Percentiles rank a stretch among this genome's conserved stretches.
Conservation (phyloP, 2,797 vertebrate species). For the Xenopus petersii region DNA sequence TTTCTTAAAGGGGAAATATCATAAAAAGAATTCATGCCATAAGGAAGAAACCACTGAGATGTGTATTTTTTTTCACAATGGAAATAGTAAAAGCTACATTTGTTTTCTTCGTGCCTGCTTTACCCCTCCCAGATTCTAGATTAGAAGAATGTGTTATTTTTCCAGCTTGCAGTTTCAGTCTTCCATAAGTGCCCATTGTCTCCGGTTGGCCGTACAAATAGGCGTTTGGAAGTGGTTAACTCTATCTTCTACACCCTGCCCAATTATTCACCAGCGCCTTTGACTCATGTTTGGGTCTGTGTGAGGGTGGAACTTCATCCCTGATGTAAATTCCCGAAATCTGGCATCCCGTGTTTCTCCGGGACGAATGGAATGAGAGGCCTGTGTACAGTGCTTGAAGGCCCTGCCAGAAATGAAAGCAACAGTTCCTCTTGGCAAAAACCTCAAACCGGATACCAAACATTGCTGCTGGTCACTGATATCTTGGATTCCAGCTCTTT, state of each 20-base stretch:
- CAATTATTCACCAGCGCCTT: neutral
- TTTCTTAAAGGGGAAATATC: neutral
- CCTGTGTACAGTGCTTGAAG: neutral
- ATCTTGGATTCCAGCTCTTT: conserved; percentile 13
- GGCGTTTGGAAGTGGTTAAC: too few species aligned
- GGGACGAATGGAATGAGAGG: conserved; percentile 8
- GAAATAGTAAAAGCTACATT: too few species aligned
- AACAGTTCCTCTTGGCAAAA: neutral
- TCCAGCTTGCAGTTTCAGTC: too few species aligned
- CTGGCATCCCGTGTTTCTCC: conserved; percentile 5
- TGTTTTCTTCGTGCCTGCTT: too few species aligned
- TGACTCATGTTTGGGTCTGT: neutral
- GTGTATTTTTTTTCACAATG: too few species aligned
- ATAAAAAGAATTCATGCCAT: too few species aligned
- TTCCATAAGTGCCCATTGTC: too few species aligned
- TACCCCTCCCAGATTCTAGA: too few species aligned
- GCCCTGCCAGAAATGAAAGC: conserved; percentile 9
- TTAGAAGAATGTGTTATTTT: too few species aligned
- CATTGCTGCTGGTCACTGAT: conserved; percentile 39
- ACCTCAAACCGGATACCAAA: conserved; percentile 18
- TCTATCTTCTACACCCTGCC: too few species aligned
- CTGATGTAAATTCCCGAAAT: conserved; percentile 16
- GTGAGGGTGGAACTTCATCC: neutral
- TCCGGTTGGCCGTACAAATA: too few species aligned
- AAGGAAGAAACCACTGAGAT: too few species aligned